Evolutionary conservation across 2,888 invertebrate genomes (phyloP), one percentile per base, ranked within the genome.

Genomic region (Sylvicola cinctus): DNA sequence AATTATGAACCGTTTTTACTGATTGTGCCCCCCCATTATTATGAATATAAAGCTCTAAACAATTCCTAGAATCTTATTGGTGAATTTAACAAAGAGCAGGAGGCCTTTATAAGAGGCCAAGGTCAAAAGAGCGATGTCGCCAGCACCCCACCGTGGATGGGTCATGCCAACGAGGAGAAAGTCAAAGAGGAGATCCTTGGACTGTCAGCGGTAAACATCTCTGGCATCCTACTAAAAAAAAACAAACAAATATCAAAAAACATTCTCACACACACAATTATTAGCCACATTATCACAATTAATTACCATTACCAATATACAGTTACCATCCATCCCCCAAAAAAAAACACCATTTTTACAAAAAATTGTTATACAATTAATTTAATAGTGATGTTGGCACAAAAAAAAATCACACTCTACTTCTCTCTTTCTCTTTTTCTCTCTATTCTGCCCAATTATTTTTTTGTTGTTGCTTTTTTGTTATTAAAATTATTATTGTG

Each of bases 11-110:
- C 5, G n/a, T n/a, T 34, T 31, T 4, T 11, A 16, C 16, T 16
- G 16, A 8, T n/a, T 31, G n/a, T 31, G 13, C 10, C 10, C 13
- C n/a, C 13, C n/a, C 15, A 16, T 16, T 31, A 3, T 15, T 16
- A 16, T 31, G 16, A 8, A 31, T 31, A 11, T 5, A 6, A 16
- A 35, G 20, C 31, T 31, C 34, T 40, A 39, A 38, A 31, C 42
- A 16, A 42, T 42, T 61, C 62, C 7, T 65, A 93, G 93, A 88
- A 87, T 57, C 77, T 98, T 58, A 66, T 98, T 49, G 90, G 90
- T 34, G 95, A 96, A 51, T 87, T 98, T 62, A 88, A 88, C 60
- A 85, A 85, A 52, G 95, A 96, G 54, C 93, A 96, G 58, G 88
- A 91, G 47, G 84, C 88, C 32, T 96, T 96, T 63, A 75, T 90